Percentiles rank a stretch among this genome's conserved stretches.
These are phyloP conservation scores for Brachyhypopomus occidentalis DNA, from an alignment of 2,113 vertebrate species.

Conservation along the genomic window DNA sequence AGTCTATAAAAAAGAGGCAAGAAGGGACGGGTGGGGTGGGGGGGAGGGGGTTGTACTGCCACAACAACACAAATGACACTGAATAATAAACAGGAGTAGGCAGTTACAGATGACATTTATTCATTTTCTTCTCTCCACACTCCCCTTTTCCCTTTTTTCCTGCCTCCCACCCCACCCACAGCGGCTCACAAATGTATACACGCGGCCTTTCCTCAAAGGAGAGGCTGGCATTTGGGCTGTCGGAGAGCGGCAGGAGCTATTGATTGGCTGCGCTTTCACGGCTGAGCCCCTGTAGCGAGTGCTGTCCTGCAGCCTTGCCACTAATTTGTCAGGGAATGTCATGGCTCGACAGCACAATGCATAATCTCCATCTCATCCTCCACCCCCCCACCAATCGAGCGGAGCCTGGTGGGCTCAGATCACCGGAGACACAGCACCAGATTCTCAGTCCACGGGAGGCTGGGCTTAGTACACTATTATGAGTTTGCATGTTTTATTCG, in stretches of 20 bases:
- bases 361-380: constrained; percentile 36
- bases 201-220: constrained; percentile 34
- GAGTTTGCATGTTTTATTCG: too few relatives aligned
- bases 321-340: constrained; percentile 51
- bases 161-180: constrained; percentile 5
- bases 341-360: constrained; percentile 25
- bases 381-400: neutral
- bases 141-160: neutral
- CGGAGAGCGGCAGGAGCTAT: constrained; percentile 38
- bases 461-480: too few relatives aligned
- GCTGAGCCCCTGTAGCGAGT: constrained; percentile 30
- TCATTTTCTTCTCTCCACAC: constrained; percentile 32
- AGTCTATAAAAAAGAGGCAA: neutral
- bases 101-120: constrained; percentile 43
- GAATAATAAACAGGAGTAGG: constrained; percentile 42
- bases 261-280: constrained; percentile 38
- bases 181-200: too few relatives aligned
- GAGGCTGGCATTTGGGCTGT: constrained; percentile 43
- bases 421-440: neutral
- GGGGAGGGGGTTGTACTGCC: neutral
- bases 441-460: neutral
- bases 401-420: neutral
- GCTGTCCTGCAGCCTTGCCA: constrained; percentile 41
- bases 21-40: neutral
- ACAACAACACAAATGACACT: constrained; percentile 32